Evolutionary conservation across 2,113 vertebrate species (phyloP), one percentile per base, ranked within the genome.

Genomic region (Ammospiza caudacuta): DNA sequence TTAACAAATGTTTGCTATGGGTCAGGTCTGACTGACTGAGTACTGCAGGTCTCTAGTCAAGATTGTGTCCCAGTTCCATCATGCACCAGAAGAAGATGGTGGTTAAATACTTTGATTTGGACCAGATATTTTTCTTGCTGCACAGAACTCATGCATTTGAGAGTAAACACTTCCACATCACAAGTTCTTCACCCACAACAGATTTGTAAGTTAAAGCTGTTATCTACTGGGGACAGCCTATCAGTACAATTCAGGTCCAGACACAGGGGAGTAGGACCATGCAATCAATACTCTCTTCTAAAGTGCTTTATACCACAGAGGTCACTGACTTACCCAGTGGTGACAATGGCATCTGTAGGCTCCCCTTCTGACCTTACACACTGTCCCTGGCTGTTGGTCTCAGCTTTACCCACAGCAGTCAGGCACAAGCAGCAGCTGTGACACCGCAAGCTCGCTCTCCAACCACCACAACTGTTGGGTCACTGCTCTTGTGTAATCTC

Each of bases 61-160:
- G 39, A 63, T 6, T 11, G 0, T 63, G 57, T 23, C 85, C 37
- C 47, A 57, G 82, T 64, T 88, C 33, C 0, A 2, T 19, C 51
- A n/a, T 0, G 10, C 37, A 49, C n/a, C 33, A 75, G 44, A 73
- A 69, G 55, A 47, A 17, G 33, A 51, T 0, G 0, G 31, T 51
- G 20, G 23, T 47, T 82, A 35, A 55, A 72, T 55, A 2, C 52
- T 75, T 67, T 63, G 16, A 41, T 76, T 63, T 59, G 39, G 39
- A 87, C 10, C 35, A 75, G 47, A 0, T 70, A 25, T 10, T 87
- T 43, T 46, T 27, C 54, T 54, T 85, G 43, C 29, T 52, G 12
- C 75, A 43, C 12, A 85, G 47, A 85, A 72, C 14, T 55, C 33
- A 19, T 3, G 9, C 43, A 46, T 8, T 5, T 61, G 33, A 31